Evolutionary conservation across 1,140 invertebrate genomes (phyloP).

Genomic region (Drosophila nannoptera): DNA sequence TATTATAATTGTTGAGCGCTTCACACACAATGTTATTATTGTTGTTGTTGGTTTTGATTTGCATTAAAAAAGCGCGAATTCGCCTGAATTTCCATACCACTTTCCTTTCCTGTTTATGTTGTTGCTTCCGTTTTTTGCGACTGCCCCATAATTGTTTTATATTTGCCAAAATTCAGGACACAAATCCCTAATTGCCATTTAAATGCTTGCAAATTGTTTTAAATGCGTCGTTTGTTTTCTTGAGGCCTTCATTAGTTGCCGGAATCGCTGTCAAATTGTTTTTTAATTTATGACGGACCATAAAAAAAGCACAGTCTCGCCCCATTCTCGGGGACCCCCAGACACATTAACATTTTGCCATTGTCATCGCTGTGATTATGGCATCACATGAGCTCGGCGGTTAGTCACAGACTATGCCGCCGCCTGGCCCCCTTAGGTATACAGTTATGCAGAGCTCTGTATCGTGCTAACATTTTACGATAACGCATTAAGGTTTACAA

Average conservation of each 20-base stretch:
- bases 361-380: slow-evolving; percentile 64
- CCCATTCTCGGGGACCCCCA: not conserved
- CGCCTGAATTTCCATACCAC: slow-evolving; percentile 57
- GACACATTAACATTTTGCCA: slow-evolving; percentile 58
- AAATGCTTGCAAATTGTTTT: slow-evolving; percentile 61
- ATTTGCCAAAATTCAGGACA: slow-evolving; percentile 5
- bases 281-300: slow-evolving; percentile 62
- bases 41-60: slow-evolving; percentile 46
- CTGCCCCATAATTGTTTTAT: slow-evolving; percentile 22
- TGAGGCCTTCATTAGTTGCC: slow-evolving; percentile 21
- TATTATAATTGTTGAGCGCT: slow-evolving; percentile 65
- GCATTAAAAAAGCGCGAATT: slow-evolving; percentile 69
- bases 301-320: slow-evolving; percentile 40
- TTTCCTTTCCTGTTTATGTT: slow-evolving; percentile 9
- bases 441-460: slow-evolving; percentile 10
- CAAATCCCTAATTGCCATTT: slow-evolving; percentile 59
- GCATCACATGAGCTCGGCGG: slow-evolving; percentile 37
- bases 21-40: slow-evolving; percentile 28
- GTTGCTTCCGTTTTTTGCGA: not conserved
- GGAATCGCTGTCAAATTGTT: slow-evolving; percentile 45
- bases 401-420: not conserved
- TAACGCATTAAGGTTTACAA: slow-evolving; percentile 61
- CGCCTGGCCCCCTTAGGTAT: slow-evolving; percentile 26
- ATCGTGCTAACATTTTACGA: slow-evolving; percentile 54
- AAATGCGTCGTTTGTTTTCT: slow-evolving; percentile 37